A percentile compares a stretch with the other conserved stretches of the same genome.
These are phyloP conservation scores for Dysdera silvatica DNA, from an alignment of 1,140 invertebrate species.

Conservation along the genomic window DNA sequence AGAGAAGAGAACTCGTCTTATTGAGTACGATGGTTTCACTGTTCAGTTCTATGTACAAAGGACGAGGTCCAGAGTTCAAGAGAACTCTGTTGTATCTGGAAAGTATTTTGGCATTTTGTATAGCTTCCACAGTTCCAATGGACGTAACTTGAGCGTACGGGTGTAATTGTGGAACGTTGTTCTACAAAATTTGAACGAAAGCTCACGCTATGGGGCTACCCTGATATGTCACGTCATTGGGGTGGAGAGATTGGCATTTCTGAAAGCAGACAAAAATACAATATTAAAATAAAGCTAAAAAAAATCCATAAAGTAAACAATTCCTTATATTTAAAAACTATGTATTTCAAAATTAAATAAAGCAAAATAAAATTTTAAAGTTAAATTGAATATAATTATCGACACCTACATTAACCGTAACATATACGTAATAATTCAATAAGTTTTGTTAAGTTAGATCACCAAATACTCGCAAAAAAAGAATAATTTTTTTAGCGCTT, in stretches of 20 bases:
- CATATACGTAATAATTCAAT: neutral
- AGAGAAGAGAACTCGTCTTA: neutral
- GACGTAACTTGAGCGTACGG: constrained; percentile 22
- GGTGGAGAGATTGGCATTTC: constrained; percentile 31
- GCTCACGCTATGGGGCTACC: constrained; percentile 20
- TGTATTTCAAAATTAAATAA: neutral
- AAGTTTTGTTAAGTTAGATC: too few relatives aligned
- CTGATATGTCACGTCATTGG: constrained; percentile 34
- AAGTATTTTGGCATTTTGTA: neutral
- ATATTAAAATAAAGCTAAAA: neutral
- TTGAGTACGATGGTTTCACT: neutral
- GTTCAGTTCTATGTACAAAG: neutral
- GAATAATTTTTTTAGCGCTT: too few relatives aligned
- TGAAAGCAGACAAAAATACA: constrained; percentile 5
- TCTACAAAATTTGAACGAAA: neutral
- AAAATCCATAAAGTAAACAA: neutral
- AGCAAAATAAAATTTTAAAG: neutral
- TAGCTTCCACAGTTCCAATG: neutral
- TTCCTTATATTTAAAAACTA: neutral
- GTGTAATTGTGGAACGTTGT: constrained; percentile 26
- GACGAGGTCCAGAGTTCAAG: neutral
- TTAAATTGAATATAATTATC: neutral
- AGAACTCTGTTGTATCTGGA: neutral
- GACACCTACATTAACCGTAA: neutral
- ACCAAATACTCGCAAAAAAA: too few relatives aligned